Conservation (phyloP, 2,113 vertebrate species). For the Oryzias celebensis region DNA sequence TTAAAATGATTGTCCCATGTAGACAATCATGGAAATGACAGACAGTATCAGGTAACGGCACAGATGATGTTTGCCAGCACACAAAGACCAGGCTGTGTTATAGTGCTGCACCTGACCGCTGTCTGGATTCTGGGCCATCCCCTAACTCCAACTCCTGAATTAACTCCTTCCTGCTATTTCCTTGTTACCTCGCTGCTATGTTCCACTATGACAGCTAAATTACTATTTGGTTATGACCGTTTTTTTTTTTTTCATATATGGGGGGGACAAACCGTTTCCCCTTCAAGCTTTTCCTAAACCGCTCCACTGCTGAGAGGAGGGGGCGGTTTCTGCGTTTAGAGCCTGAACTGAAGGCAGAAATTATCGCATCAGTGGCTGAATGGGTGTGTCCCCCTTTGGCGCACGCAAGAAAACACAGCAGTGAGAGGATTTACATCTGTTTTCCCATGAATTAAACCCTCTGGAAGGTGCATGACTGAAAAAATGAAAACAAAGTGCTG, state of each 20-base stretch:
- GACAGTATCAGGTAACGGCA: conserved; percentile 62
- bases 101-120: conserved; percentile 65
- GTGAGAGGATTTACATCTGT: conserved; percentile 19
- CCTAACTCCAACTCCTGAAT: conserved; percentile 61
- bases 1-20: conserved; percentile 57
- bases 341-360: conserved; percentile 66
- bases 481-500: conserved; percentile 1
- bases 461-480: conserved; percentile 11
- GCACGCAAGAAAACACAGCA: conserved; percentile 29
- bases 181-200: conserved; percentile 59
- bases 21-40: conserved; percentile 55
- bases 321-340: conserved; percentile 42
- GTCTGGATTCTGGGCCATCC: conserved; percentile 43
- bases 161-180: conserved; percentile 79
- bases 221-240: conserved; percentile 74
- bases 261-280: conserved; percentile 74
- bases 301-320: conserved; percentile 40
- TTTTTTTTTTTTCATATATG: conserved; percentile 18
- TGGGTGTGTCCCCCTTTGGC: conserved; percentile 52
- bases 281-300: conserved; percentile 67
- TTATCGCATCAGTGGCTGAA: conserved; percentile 71
- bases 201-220: conserved; percentile 74
- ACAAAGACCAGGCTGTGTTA: conserved; percentile 73
- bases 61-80: conserved; percentile 50
- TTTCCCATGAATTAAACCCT: conserved; percentile 4